Conservation (phyloP, 2,797 vertebrate genomes). For the Molossus alvarezi region DNA sequence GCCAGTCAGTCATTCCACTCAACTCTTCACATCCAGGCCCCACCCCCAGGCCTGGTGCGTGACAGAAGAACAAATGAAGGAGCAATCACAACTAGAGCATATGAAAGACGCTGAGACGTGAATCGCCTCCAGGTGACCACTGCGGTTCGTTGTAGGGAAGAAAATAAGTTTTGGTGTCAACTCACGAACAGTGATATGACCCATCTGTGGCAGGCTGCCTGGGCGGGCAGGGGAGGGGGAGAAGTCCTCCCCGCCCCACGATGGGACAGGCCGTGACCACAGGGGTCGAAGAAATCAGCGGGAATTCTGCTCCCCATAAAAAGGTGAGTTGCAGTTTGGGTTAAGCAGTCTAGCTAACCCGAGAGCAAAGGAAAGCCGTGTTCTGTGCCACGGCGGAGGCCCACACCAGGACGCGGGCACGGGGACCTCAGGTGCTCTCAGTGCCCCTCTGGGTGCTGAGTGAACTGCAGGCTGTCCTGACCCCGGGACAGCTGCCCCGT, state of each 20-base stretch:
- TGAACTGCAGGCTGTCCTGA: fast-evolving
- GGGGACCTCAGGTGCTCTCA: no score
- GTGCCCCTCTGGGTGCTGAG: not conserved
- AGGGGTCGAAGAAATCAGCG: not conserved
- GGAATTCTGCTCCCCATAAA: not conserved
- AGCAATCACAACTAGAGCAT: not conserved
- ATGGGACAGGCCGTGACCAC: no score
- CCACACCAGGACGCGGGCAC: fast-evolving
- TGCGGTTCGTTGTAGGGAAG: not conserved
- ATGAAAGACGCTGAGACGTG: not conserved
- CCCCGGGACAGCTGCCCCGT: not conserved
- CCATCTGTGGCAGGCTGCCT: fast-evolving
- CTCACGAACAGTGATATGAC: fast-evolving
- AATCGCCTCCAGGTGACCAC: not conserved
- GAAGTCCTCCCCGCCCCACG: not conserved
- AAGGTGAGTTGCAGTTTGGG: not conserved
- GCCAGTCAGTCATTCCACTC: no score
- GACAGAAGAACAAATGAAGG: not conserved
- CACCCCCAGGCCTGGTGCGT: fast-evolving
- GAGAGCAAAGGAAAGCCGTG: no score
- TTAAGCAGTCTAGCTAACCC: not conserved
- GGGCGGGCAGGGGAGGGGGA: not conserved
- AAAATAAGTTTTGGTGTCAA: not conserved
- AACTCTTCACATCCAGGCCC: not conserved
- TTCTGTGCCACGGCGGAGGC: not conserved